Evolutionary conservation across 1,140 invertebrate species (phyloP).

Genomic region (Orius insidiosus): DNA sequence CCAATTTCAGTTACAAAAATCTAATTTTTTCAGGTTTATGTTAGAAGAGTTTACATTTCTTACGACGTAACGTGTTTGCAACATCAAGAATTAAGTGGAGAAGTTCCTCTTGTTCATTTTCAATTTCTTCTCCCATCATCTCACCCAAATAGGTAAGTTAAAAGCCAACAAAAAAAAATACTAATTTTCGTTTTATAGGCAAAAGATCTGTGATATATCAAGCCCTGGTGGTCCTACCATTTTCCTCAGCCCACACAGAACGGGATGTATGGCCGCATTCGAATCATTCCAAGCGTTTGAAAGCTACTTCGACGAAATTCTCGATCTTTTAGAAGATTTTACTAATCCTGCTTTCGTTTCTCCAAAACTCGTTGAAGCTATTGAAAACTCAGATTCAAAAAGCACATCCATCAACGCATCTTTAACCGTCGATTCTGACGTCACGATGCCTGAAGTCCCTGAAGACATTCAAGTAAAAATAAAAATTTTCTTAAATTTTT

Average conservation of each 20-base stretch:
- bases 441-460: background rate
- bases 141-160: conserved; percentile 89
- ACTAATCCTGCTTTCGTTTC: conserved; percentile 47
- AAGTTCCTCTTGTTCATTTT: conserved; percentile 81
- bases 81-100: conserved; percentile 66
- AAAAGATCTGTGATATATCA: conserved; percentile 10
- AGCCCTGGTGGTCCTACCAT: conserved; percentile 14
- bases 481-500: background rate
- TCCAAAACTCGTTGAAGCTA: conserved; percentile 50
- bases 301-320: conserved; percentile 66
- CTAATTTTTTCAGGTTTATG: no score
- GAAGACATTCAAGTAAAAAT: background rate
- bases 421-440: conserved; percentile 30
- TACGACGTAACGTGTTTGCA: conserved; percentile 85
- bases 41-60: conserved; percentile 85
- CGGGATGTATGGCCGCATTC: conserved; percentile 86
- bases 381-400: conserved; percentile 49
- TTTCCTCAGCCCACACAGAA: conserved; percentile 32
- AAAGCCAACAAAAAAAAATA: no score
- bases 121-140: conserved; percentile 86
- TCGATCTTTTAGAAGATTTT: conserved; percentile 65
- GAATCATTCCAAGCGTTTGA: conserved; percentile 73
- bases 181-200: no score
- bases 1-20: no score
- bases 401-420: conserved; percentile 59